Evolutionary conservation across 2,113 vertebrate species (phyloP), one percentile per base, ranked within the genome.

Genomic region (Pterophyllum scalare): DNA sequence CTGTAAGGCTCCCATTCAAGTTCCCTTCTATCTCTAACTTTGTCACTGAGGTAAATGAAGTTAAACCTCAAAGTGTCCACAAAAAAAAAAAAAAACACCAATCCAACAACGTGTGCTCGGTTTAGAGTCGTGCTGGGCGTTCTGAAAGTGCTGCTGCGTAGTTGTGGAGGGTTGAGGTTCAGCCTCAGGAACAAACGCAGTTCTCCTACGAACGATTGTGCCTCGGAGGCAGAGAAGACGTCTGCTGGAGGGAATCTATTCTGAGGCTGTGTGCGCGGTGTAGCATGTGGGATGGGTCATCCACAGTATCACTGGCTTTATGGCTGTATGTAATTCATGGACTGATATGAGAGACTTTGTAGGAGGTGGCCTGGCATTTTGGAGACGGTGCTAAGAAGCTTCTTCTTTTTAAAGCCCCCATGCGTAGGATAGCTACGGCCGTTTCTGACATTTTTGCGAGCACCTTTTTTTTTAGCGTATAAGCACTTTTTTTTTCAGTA

Each of bases 1-100:
- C 82, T 91, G 93, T 95, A 85, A 91, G 92, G 40, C 43, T 60
- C 61, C 7, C 26, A 22, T 5, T 35, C 19, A 28, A 57, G 59
- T 12, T 57, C 13, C 20, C 67, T 64, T 0, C 22, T 8, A 38
- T 26, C n/a, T 58, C 61, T 40, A 1, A 6, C 46, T 72, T 31
- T 10, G 20, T 20, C 31, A 19, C 40, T 28, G 40, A 11, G 56
- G 33, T n/a, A 33, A 57, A 75, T 17, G 20, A 40, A 26, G 31
- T 57, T 59, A 57, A 59, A n/a, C 20, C 13, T 58, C 8, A 17
- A 24, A 31, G 56, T 49, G 33, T 76, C 33, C 7, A 33, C 3
- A 33, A 33, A 33, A 33, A 33, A 19, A 17, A 40, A 4, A 33
- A 62, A 7, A 15, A 52, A 3, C 28, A 10, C 9, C 0, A 7